Conservation (phyloP, 2,113 vertebrate species). For the Coptodon bakossiorum region DNA sequence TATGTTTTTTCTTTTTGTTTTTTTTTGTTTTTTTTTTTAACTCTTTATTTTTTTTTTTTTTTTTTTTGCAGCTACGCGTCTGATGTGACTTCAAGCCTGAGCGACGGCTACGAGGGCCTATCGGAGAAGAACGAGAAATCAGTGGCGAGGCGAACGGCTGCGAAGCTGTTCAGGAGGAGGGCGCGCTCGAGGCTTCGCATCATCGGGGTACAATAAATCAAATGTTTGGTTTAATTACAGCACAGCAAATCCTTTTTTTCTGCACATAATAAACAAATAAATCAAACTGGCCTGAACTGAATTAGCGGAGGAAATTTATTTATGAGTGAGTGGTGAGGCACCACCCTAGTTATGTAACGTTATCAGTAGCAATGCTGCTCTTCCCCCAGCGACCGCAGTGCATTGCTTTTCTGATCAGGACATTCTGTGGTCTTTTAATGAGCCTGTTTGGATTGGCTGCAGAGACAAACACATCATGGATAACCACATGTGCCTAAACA, state of each 20-base stretch:
- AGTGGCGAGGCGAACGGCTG: constrained; percentile 61
- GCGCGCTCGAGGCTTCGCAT: constrained; percentile 86
- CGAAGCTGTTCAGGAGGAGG: constrained; percentile 81
- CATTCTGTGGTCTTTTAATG: neutral
- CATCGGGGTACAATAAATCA: constrained; percentile 77
- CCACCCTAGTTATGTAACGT: neutral
- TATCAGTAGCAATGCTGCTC: neutral
- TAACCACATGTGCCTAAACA: neutral
- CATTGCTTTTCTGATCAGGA: constrained; percentile 12
- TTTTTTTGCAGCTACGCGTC: constrained; percentile 79
- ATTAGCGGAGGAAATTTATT: neutral
- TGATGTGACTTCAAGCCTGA: constrained; percentile 84
- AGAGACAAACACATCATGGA: constrained; percentile 18
- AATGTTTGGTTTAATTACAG: neutral
- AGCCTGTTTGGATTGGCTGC: neutral
- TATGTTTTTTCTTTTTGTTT: too few relatives aligned
- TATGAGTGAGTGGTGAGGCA: neutral
- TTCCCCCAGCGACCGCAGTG: neutral
- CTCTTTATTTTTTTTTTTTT: neutral
- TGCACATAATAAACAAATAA: constrained; percentile 7
- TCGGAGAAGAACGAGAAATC: constrained; percentile 70
- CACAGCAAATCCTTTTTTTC: neutral
- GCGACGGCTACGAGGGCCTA: constrained; percentile 82
- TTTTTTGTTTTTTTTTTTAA: too few relatives aligned
- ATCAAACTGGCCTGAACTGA: neutral